These are phyloP conservation scores for Phymorhynchus buccinoides DNA, from an alignment of 1,140 invertebrate species.

Conservation along the genomic window DNA sequence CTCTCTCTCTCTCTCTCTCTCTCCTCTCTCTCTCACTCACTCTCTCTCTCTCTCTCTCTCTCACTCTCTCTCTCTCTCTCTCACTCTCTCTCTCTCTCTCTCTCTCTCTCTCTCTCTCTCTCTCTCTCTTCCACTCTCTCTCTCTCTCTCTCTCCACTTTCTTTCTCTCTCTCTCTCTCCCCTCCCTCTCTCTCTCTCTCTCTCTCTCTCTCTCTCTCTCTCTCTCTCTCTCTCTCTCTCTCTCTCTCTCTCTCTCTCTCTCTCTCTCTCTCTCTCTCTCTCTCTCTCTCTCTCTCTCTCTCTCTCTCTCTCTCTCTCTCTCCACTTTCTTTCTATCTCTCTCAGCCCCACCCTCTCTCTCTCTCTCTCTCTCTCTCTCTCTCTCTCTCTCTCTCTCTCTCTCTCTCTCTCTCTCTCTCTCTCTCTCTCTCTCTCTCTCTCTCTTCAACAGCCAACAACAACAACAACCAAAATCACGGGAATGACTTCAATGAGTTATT, in stretches of 20 bases:
- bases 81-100: background rate
- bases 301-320: background rate
- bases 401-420: too few relatives aligned
- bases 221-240: constrained; percentile 17
- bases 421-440: too few relatives aligned
- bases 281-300: background rate
- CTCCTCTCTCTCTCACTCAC: too few relatives aligned
- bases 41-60: background rate
- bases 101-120: background rate
- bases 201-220: constrained; percentile 16
- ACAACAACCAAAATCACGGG: too few relatives aligned
- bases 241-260: constrained; percentile 22
- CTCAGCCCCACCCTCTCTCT: too few relatives aligned
- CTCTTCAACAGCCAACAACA: too few relatives aligned
- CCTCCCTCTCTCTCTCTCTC: background rate
- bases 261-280: constrained; percentile 2
- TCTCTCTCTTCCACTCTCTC: too few relatives aligned
- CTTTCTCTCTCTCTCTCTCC: too few relatives aligned
- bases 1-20: background rate
- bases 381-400: too few relatives aligned
- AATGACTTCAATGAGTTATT: too few relatives aligned
- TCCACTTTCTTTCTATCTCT: background rate
- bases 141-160: too few relatives aligned
- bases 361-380: too few relatives aligned
- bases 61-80: background rate